Conservation (phyloP, 1,140 invertebrate genomes). For the Paraescarpia echinospica region DNA sequence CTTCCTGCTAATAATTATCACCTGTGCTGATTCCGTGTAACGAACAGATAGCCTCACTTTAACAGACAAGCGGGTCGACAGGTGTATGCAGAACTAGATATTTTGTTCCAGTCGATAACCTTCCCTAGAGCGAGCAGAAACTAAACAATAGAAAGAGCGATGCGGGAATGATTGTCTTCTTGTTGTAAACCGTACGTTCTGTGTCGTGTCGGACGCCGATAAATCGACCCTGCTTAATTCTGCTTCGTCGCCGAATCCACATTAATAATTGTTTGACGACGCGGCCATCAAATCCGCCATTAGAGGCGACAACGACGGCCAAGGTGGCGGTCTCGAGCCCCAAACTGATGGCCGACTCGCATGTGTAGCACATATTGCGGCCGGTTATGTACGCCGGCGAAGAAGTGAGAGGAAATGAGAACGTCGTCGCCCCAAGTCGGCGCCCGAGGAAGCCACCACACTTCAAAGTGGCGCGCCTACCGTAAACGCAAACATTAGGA, state of each 20-base stretch:
- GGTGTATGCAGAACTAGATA: background rate
- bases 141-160: background rate
- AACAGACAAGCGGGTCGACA: too few species aligned
- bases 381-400: background rate
- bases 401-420: conserved; percentile 5
- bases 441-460: background rate
- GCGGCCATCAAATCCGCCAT: background rate
- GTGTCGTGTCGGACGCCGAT: background rate
- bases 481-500: background rate
- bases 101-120: background rate
- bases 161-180: background rate
- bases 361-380: background rate
- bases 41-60: too few species aligned
- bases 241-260: background rate
- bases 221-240: background rate
- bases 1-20: too few species aligned
- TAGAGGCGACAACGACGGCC: background rate
- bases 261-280: background rate
- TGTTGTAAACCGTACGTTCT: background rate
- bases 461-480: background rate
- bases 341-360: background rate
- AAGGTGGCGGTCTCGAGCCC: background rate
- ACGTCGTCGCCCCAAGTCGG: background rate
- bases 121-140: background rate
- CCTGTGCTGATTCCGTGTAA: too few species aligned